phyloP scores from a whole-genome alignment of 2,888 invertebrate genomes.

The Ashinkailepas kermadecensis region DNA sequence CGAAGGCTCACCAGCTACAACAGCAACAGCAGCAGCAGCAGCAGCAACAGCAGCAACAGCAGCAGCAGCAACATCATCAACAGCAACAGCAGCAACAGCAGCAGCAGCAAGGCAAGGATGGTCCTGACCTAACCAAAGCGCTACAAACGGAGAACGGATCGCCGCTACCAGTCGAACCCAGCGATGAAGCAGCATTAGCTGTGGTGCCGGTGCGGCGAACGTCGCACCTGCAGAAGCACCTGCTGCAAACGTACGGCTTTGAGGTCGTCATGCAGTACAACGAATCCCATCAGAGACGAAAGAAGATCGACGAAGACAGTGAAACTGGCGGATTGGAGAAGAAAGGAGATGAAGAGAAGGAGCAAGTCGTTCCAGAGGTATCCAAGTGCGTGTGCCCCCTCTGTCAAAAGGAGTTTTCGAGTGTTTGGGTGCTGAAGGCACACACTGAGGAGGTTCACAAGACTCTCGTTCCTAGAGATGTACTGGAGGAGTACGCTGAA shows the following conservation, averaged over 20 bases:
- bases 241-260: constrained; percentile 88
- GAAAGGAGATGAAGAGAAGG: constrained; percentile 37
- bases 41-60: background rate
- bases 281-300: constrained; percentile 61
- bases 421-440: constrained; percentile 90
- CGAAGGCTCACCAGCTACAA: background rate
- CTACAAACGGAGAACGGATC: constrained; percentile 3
- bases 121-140: background rate
- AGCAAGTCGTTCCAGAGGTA: constrained; percentile 54
- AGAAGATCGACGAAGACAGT: constrained; percentile 47
- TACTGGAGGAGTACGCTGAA: constrained; percentile 84
- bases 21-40: background rate
- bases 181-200: background rate
- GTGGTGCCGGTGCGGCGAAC: constrained; percentile 48
- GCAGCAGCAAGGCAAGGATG: background rate
- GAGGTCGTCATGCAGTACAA: constrained; percentile 95
- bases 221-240: constrained; percentile 82
- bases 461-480: constrained; percentile 79
- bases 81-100: background rate
- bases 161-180: background rate
- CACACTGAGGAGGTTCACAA: constrained; percentile 94
- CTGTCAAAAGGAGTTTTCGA: constrained; percentile 89
- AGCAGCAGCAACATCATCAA: background rate
- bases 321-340: constrained; percentile 44
- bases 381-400: constrained; percentile 78